phyloP scores from a whole-genome alignment of 2,113 vertebrate genomes.

The Megaleporinus macrocephalus region DNA sequence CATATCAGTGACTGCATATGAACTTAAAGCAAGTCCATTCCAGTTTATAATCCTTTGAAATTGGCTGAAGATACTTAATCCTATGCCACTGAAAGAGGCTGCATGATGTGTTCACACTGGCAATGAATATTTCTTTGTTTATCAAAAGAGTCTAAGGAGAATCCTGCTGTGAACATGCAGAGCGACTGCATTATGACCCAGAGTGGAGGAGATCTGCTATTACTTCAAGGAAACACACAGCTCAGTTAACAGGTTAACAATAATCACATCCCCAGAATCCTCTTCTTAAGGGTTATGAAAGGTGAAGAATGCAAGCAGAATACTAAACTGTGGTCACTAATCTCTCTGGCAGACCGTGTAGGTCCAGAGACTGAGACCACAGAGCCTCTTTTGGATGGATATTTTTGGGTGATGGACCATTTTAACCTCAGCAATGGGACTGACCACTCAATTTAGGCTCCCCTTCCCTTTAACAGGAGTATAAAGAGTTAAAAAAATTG shows the following conservation, averaged over 20 bases:
- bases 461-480: too few relatives aligned
- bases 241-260: not conserved
- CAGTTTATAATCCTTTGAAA: not conserved
- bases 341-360: not conserved
- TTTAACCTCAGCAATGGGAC: not conserved
- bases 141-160: conserved; percentile 7
- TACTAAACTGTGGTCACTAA: not conserved
- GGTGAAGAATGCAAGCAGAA: not conserved
- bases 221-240: not conserved
- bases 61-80: not conserved
- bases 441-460: too few relatives aligned
- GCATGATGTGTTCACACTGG: not conserved
- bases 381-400: too few relatives aligned
- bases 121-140: not conserved
- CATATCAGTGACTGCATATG: not conserved
- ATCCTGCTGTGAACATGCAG: not conserved
- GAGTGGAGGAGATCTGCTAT: not conserved
- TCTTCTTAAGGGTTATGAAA: not conserved
- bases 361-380: not conserved
- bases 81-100: not conserved
- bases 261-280: not conserved
- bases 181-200: not conserved
- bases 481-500: too few relatives aligned
- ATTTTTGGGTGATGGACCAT: not conserved
- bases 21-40: not conserved